These are phyloP conservation scores for Pantherophis alleghaniensis DNA, from an alignment of 2,797 vertebrate genomes.

Conservation along the genomic window DNA sequence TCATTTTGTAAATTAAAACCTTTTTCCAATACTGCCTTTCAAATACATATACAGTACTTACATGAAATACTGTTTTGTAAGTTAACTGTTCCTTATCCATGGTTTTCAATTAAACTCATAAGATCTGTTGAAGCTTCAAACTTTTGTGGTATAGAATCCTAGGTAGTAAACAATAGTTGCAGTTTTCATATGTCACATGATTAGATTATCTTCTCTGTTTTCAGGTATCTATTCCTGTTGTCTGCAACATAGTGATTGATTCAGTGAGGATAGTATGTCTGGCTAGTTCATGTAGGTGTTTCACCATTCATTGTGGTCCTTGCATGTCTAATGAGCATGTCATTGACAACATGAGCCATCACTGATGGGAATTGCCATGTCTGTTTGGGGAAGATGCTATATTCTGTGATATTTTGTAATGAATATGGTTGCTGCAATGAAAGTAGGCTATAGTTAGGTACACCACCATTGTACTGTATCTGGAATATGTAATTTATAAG, in stretches of 20 bases:
- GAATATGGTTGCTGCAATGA: not conserved
- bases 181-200: not conserved
- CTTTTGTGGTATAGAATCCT: not conserved
- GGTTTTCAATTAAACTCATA: not conserved
- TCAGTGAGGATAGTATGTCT: not conserved
- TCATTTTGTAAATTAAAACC: not conserved
- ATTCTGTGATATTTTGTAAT: not conserved
- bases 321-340: not conserved
- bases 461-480: not conserved
- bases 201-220: not conserved
- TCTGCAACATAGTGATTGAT: not conserved
- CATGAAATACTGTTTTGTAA: not conserved
- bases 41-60: not conserved
- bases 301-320: not conserved
- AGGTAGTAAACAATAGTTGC: not conserved
- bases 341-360: not conserved
- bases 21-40: not conserved
- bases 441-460: not conserved
- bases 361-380: not conserved
- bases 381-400: not conserved
- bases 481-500: not conserved
- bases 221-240: not conserved
- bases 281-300: not conserved
- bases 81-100: not conserved
- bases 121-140: not conserved